Evolutionary conservation across 2,888 invertebrate species (phyloP).

Genomic region (Nomada lathburiana): DNA sequence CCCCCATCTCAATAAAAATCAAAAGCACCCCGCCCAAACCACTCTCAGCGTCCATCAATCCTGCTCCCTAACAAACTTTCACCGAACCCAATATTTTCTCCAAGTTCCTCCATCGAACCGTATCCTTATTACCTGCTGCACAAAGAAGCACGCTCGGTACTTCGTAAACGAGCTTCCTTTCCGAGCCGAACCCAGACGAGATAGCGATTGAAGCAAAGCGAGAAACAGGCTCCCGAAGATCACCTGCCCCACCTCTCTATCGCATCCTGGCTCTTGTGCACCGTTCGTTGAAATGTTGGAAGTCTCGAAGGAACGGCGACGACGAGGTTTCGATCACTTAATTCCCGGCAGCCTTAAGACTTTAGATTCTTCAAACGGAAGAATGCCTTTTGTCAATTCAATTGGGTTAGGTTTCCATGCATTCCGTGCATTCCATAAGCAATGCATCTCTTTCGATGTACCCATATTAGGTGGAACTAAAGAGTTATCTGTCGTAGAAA

Average conservation of each 20-base stretch:
- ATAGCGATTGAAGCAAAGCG: constrained; percentile 21
- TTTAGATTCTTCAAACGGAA: too few relatives aligned
- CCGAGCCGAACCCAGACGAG: constrained; percentile 7
- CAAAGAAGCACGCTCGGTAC: not conserved
- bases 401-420: too few relatives aligned
- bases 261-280: not conserved
- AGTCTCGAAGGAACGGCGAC: not conserved
- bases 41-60: not conserved
- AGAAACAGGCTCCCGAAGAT: constrained; percentile 13
- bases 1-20: not conserved
- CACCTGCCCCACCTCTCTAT: too few relatives aligned
- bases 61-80: constrained; percentile 9
- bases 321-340: not conserved
- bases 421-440: too few relatives aligned
- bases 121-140: constrained; percentile 1
- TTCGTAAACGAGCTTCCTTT: constrained; percentile 16
- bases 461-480: too few relatives aligned
- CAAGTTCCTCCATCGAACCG: constrained; percentile 13
- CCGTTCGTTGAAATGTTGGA: not conserved
- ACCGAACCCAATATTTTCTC: constrained; percentile 2
- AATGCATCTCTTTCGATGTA: too few relatives aligned
- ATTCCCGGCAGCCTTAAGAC: too few relatives aligned
- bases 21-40: not conserved
- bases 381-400: too few relatives aligned
- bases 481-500: too few relatives aligned